Evolutionary conservation across 2,113 vertebrate species (phyloP).

Genomic region (Pionites leucogaster): DNA sequence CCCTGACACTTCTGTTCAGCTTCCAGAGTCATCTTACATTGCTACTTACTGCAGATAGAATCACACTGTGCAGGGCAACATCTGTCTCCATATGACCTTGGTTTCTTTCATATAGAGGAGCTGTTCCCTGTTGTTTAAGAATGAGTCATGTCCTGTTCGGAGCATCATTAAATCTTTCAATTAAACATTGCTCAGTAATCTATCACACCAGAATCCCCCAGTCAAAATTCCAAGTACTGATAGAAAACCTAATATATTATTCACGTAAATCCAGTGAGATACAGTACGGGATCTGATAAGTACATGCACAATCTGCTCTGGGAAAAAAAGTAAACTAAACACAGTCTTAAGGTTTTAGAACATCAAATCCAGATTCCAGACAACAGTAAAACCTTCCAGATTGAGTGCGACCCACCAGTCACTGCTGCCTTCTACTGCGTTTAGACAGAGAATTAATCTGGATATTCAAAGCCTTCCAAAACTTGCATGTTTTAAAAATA

Average conservation of each 20-base stretch:
- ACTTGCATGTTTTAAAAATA: constrained; percentile 36
- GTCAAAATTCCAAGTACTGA: neutral
- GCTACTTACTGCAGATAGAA: neutral
- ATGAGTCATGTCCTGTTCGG: neutral
- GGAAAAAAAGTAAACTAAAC: neutral
- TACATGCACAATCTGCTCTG: neutral
- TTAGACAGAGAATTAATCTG: constrained; percentile 30
- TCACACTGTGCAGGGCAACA: neutral
- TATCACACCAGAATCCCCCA: neutral
- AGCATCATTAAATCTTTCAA: neutral
- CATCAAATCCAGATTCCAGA: neutral
- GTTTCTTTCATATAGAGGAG: neutral
- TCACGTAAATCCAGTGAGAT: neutral
- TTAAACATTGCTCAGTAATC: neutral
- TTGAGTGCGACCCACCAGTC: neutral
- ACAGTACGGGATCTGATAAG: neutral
- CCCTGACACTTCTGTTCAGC: neutral
- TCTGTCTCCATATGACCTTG: neutral
- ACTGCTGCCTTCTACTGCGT: neutral
- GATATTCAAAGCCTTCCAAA: constrained; percentile 23
- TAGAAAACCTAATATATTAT: neutral
- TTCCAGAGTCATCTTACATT: neutral
- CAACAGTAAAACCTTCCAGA: neutral
- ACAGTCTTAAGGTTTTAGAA: neutral
- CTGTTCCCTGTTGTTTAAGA: neutral